phyloP scores from a whole-genome alignment of 1,140 invertebrate genomes.

The Panulirus ornatus region DNA sequence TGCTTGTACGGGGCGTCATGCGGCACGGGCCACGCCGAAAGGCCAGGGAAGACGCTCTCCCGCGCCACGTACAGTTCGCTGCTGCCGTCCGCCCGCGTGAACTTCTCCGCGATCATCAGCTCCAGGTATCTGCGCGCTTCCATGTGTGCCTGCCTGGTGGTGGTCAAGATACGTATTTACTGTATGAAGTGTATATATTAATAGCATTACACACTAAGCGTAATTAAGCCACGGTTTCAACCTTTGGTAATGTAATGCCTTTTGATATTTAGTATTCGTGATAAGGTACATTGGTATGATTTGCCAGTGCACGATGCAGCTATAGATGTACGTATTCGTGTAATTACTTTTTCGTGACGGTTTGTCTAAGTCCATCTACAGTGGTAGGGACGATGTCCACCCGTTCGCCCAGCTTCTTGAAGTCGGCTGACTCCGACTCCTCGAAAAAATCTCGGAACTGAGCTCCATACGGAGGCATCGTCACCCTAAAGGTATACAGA shows the following conservation, averaged over 20 bases:
- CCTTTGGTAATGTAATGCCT: too few species aligned
- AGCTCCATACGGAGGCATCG: conserved; percentile 62
- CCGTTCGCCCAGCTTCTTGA: conserved; percentile 49
- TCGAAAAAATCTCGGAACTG: conserved; percentile 63
- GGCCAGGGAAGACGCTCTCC: conserved; percentile 16
- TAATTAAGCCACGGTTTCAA: too few species aligned
- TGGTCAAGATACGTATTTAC: too few species aligned
- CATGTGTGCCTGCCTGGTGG: conserved; percentile 20
- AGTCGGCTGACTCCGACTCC: conserved; percentile 48
- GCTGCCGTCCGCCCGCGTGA: conserved; percentile 7
- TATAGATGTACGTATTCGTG: too few species aligned
- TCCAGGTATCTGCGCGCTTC: background rate
- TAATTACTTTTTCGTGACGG: conserved; percentile 9
- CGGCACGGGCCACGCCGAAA: background rate
- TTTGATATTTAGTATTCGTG: too few species aligned
- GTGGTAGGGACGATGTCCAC: conserved; percentile 51
- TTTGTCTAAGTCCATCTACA: conserved; percentile 12
- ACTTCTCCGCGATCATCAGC: background rate
- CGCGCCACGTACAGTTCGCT: conserved; percentile 16
- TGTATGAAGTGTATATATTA: too few species aligned
- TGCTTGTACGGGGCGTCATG: conserved; percentile 15
- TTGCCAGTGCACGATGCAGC: too few species aligned
- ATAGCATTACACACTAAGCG: too few species aligned
- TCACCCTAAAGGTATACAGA: conserved; percentile 53
- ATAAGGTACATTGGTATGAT: too few species aligned